Evolutionary conservation across 2,888 invertebrate species (phyloP).

Genomic region (Drosophila recens): DNA sequence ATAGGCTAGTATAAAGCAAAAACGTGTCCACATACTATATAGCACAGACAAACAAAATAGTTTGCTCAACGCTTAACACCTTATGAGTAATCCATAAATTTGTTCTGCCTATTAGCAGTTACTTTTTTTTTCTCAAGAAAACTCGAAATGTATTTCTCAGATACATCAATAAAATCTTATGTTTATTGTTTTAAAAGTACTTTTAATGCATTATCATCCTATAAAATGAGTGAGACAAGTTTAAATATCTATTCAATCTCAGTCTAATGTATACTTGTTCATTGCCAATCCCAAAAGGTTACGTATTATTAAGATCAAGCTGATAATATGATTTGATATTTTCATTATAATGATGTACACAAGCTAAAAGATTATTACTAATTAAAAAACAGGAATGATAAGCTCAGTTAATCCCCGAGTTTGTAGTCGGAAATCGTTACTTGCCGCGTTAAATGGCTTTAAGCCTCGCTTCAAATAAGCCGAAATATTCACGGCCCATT

Average conservation of each 20-base stretch:
- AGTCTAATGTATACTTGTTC: conserved; percentile 11
- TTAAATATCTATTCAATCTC: conserved; percentile 11
- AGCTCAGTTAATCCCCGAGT: neutral
- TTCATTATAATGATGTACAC: conserved; percentile 4
- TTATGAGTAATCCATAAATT: conserved; percentile 33
- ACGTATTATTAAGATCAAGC: conserved; percentile 12
- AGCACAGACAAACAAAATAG: neutral
- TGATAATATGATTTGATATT: neutral
- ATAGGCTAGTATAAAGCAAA: neutral
- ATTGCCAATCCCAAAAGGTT: conserved; percentile 32
- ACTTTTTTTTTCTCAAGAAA: neutral
- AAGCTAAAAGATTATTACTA: conserved; percentile 3
- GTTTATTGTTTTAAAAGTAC: conserved; percentile 16
- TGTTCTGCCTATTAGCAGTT: conserved; percentile 33
- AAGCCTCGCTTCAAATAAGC: conserved; percentile 14
- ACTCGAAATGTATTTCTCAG: conserved; percentile 12
- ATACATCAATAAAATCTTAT: conserved; percentile 1
- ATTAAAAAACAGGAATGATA: conserved; percentile 14
- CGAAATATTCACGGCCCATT: conserved; percentile 23
- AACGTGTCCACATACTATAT: conserved; percentile 2
- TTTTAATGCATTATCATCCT: neutral
- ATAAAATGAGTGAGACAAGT: conserved; percentile 21
- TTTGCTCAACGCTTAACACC: conserved; percentile 27
- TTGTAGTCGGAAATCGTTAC: conserved; percentile 4
- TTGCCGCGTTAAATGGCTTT: conserved; percentile 19